A percentile compares a stretch with the other conserved stretches of the same genome.
phyloP scores from a whole-genome alignment of 2,888 invertebrate species.

The Melieria omissa region DNA sequence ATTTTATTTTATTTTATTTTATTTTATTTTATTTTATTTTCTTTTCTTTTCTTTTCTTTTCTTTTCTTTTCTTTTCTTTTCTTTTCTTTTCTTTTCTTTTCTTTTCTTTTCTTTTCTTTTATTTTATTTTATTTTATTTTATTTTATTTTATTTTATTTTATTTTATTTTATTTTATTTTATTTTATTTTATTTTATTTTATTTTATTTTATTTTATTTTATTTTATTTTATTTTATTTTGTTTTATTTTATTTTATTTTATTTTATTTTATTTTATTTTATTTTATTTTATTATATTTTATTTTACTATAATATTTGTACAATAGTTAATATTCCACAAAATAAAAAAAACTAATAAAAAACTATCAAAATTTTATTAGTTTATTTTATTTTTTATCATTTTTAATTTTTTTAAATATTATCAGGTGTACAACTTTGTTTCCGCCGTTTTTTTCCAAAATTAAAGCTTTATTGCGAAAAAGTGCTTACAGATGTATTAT shows the following conservation, averaged over 20 bases:
- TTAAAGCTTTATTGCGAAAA: no score
- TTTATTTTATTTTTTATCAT: conserved; percentile 6
- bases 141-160: conserved; percentile 5
- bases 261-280: background rate
- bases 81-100: background rate
- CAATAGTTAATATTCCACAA: no score
- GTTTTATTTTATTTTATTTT: conserved; percentile 9
- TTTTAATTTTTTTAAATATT: background rate
- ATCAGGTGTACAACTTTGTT: no score
- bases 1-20: conserved; percentile 6
- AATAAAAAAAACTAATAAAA: no score
- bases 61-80: background rate
- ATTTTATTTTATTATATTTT: background rate
- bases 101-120: background rate
- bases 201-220: conserved; percentile 4
- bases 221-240: background rate
- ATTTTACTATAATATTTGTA: background rate
- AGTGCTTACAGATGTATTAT: no score
- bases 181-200: conserved; percentile 9
- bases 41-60: background rate
- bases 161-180: background rate
- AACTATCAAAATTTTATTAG: background rate
- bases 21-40: conserved; percentile 5
- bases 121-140: conserved; percentile 1
- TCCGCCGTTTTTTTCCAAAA: no score